Percentiles rank a stretch among this genome's conserved stretches.
phyloP scores from a whole-genome alignment of 2,888 invertebrate genomes.

The Anthoptus insignis region DNA sequence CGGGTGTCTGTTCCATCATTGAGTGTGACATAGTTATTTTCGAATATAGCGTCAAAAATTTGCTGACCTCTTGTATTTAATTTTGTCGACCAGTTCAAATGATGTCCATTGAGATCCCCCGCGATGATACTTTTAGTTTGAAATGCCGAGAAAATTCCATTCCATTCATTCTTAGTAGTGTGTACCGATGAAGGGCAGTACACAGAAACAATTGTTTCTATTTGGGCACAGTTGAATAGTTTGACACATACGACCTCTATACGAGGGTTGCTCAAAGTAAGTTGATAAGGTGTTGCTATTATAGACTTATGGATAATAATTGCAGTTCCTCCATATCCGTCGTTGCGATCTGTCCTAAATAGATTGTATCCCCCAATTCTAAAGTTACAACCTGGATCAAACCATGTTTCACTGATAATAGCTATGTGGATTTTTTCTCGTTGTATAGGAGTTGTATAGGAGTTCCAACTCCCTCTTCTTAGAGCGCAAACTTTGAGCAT shows the following conservation, averaged over 20 bases:
- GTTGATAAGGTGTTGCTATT: constrained; percentile 11
- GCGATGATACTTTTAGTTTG: constrained; percentile 6
- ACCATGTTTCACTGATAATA: constrained; percentile 46
- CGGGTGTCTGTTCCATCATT: constrained; percentile 42
- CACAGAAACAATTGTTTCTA: constrained; percentile 4
- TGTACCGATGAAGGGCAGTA: constrained; percentile 29
- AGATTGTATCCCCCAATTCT: constrained; percentile 27
- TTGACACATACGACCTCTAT: background rate
- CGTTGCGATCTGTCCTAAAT: constrained; percentile 34
- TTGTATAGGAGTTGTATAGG: constrained; percentile 13
- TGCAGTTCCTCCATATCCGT: constrained; percentile 42
- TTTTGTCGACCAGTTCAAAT: constrained; percentile 47
- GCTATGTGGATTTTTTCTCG: constrained; percentile 45
- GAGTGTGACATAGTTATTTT: constrained; percentile 24
- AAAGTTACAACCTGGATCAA: no score
- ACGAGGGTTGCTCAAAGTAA: background rate
- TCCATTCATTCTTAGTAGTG: constrained; percentile 25
- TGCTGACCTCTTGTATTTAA: constrained; percentile 42
- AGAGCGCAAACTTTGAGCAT: constrained; percentile 31
- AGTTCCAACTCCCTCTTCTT: constrained; percentile 5
- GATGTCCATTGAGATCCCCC: constrained; percentile 48
- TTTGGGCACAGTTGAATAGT: background rate
- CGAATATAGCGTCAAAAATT: constrained; percentile 40
- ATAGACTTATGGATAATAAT: constrained; percentile 38
- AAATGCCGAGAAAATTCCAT: constrained; percentile 19